Base-by-base conservation (phyloP, 2,113 vertebrate species). In the Pelusios castaneus region DNA sequence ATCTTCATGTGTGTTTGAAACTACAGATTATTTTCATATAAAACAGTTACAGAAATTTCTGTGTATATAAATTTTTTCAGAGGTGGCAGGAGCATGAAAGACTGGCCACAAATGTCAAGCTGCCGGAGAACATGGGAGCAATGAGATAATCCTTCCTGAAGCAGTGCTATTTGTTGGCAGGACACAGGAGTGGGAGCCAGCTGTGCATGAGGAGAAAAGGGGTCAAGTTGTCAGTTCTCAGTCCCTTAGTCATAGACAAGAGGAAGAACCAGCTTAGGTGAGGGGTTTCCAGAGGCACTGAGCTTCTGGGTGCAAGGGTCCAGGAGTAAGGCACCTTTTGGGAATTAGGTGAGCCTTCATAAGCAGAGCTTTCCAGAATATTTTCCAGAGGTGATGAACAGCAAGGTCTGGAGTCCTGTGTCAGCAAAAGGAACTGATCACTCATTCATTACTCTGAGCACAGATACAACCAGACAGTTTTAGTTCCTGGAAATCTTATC, bases 261-360 rank as follows among this genome's bases (percentile, higher is more conserved):
- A 60, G 56, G 56, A 60, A 60, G 27, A 60, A 60, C 27, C 12
- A 31, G 29, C 27, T 58, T 60, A 60, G 56, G 27, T 5, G 56
- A 29, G 12, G 27, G 56, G 56, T 58, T 29, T 27, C 56, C 11
- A 11, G 9, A 29, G 56, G 56, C 27, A 31, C 27, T 58, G 56
- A 58, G 56, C 27, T 58, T 58, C 1, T 60, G 70, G n/a, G n/a
- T 94, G 56, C 77, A 70, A 45, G 17, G 19, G 38, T 38, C 63
- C 16, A 77, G 27, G 34, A 38, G n/a, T 1, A 41, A 47, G 17
- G 16, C 19, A 79, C 21, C 22, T 90, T 82, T 85, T 25, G 63
- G 3, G 52, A 24, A 2, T 1, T 0, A 84, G 45, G 6, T 70
- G 16, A n/a, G 34, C n/a, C 34, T 70, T 60, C n/a, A 38, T 38